Conservation (phyloP, 1,140 invertebrate genomes). For the Lepidostoma basale region DNA sequence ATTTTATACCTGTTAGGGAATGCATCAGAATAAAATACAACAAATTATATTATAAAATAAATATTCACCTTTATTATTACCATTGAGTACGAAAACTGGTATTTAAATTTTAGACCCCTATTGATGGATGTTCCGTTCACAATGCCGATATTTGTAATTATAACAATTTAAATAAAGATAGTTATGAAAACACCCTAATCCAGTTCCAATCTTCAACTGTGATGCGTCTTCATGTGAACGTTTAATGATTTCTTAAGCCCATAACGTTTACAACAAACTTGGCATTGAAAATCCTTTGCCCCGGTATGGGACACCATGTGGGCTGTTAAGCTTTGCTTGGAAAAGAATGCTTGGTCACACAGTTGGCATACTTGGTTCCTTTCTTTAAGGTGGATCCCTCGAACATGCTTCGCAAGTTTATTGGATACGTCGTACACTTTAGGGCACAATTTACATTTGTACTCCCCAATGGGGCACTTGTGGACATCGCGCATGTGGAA, state of each 20-base stretch:
- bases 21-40: too few relatives aligned
- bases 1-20: too few relatives aligned
- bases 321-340: constrained; percentile 23
- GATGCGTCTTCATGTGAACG: constrained; percentile 73
- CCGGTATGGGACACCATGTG: constrained; percentile 70
- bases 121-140: too few relatives aligned
- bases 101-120: too few relatives aligned
- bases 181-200: too few relatives aligned
- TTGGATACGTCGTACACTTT: constrained; percentile 27
- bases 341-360: constrained; percentile 36
- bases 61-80: too few relatives aligned
- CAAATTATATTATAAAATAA: too few relatives aligned
- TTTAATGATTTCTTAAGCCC: constrained; percentile 72
- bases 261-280: constrained; percentile 64
- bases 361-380: constrained; percentile 25
- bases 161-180: too few relatives aligned
- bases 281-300: constrained; percentile 65
- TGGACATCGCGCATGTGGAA: constrained; percentile 33
- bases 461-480: constrained; percentile 1
- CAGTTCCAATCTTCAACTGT: too few relatives aligned
- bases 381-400: constrained; percentile 37
- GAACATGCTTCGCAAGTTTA: constrained; percentile 33
- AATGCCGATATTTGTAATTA: too few relatives aligned
- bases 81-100: too few relatives aligned
- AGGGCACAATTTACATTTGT: constrained; percentile 35